Evolutionary conservation across 2,113 vertebrate species (phyloP).

Genomic region (Aphelocoma coerulescens): DNA sequence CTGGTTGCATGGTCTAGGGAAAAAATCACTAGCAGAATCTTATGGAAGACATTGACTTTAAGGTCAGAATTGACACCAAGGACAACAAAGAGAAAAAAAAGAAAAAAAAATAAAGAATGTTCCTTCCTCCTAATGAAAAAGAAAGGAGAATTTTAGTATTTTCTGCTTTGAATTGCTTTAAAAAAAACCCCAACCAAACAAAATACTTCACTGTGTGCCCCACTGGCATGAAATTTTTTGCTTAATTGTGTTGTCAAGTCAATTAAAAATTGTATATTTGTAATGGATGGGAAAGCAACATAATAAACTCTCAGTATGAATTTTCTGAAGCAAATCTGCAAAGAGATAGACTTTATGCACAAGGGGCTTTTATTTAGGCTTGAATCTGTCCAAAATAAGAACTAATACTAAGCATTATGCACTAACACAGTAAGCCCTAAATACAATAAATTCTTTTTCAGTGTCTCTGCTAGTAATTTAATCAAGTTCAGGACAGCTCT

Average conservation of each 20-base stretch:
- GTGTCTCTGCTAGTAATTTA: neutral
- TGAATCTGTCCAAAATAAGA: neutral
- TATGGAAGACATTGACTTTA: neutral
- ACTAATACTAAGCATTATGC: neutral
- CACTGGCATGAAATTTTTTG: neutral
- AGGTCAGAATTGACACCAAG: neutral
- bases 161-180: neutral
- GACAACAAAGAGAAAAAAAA: neutral
- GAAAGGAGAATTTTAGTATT: neutral
- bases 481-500: neutral
- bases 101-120: neutral
- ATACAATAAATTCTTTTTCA: neutral
- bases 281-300: neutral
- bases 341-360: neutral
- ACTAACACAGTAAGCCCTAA: neutral
- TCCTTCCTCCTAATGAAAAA: neutral
- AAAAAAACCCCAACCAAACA: neutral
- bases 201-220: neutral
- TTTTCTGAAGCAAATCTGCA: neutral
- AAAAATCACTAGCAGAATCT: neutral
- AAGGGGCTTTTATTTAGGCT: neutral
- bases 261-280: neutral
- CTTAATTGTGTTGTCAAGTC: neutral
- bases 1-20: neutral
- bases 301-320: neutral